These are phyloP conservation scores for Saccostrea glomerata DNA, from an alignment of 1,140 invertebrate species.

Conservation along the genomic window DNA sequence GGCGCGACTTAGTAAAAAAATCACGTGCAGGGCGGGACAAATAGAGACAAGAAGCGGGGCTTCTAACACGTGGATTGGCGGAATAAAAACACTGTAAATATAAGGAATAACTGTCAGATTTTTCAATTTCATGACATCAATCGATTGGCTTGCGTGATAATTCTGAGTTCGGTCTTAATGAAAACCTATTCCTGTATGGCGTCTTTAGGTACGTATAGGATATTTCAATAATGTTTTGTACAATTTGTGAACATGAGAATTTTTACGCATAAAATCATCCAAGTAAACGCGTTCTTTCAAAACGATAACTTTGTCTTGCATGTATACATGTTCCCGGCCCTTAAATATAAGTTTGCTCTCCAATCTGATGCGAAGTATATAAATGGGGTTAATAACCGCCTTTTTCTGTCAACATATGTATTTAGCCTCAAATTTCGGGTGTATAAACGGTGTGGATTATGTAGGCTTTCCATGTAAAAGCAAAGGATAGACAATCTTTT, in stretches of 20 bases:
- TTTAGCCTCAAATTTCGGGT: neutral
- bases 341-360: neutral
- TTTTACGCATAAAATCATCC: no score
- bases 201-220: neutral
- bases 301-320: neutral
- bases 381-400: neutral
- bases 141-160: no score
- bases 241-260: neutral
- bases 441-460: neutral
- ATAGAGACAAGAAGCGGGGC: no score
- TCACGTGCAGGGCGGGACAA: no score
- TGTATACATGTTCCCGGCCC: neutral
- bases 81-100: no score
- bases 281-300: neutral
- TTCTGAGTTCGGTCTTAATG: neutral
- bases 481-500: neutral
- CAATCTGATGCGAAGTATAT: neutral
- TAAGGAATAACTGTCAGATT: no score
- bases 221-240: neutral
- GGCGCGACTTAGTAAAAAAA: no score
- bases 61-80: no score
- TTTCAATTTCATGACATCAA: no score
- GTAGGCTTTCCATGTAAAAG: constrained; percentile 4
- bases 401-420: constrained; percentile 6
- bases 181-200: neutral